Evolutionary conservation across 2,888 invertebrate genomes (phyloP).

Genomic region (Drosophila anomalata): DNA sequence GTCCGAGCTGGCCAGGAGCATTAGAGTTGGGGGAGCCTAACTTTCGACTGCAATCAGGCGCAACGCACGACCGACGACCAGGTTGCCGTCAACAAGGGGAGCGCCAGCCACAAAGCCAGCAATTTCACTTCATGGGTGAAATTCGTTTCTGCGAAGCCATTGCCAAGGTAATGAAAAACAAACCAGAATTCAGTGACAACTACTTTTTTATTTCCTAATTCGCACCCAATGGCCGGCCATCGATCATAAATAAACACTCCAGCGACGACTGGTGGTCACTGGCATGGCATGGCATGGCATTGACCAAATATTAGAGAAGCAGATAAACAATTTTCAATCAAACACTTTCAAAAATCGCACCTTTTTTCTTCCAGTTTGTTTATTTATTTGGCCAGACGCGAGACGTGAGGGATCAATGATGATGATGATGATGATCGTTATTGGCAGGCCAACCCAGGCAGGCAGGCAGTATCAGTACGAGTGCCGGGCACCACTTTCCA

Average conservation of each 20-base stretch:
- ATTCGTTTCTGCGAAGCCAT: slow-evolving; percentile 41
- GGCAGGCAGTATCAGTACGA: slow-evolving; percentile 1
- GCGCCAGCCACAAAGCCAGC: slow-evolving; percentile 36
- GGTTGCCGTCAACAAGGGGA: slow-evolving; percentile 29
- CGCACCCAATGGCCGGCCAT: slow-evolving; percentile 32
- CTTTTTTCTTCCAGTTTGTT: slow-evolving; percentile 45
- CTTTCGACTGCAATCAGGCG: slow-evolving; percentile 51
- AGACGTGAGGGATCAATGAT: slow-evolving; percentile 34
- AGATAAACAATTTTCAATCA: slow-evolving; percentile 25
- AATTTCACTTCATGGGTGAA: slow-evolving; percentile 71
- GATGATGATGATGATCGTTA: slow-evolving; percentile 47
- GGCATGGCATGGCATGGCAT: slow-evolving; percentile 3
- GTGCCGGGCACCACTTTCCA: slow-evolving; percentile 73
- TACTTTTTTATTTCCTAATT: slow-evolving; percentile 1
- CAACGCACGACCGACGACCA: slow-evolving; percentile 30
- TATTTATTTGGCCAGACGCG: slow-evolving; percentile 15
- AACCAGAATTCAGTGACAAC: neutral
- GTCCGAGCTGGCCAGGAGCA: slow-evolving; percentile 41
- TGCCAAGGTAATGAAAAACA: neutral
- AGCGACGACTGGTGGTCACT: slow-evolving; percentile 12
- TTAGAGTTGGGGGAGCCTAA: slow-evolving; percentile 41
- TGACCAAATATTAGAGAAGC: slow-evolving; percentile 29
- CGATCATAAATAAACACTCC: slow-evolving; percentile 24
- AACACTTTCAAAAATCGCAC: slow-evolving; percentile 73
- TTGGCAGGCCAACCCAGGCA: neutral